These are phyloP conservation scores for Caenorhabditis afra DNA, from an alignment of 2,888 invertebrate species.

Conservation along the genomic window DNA sequence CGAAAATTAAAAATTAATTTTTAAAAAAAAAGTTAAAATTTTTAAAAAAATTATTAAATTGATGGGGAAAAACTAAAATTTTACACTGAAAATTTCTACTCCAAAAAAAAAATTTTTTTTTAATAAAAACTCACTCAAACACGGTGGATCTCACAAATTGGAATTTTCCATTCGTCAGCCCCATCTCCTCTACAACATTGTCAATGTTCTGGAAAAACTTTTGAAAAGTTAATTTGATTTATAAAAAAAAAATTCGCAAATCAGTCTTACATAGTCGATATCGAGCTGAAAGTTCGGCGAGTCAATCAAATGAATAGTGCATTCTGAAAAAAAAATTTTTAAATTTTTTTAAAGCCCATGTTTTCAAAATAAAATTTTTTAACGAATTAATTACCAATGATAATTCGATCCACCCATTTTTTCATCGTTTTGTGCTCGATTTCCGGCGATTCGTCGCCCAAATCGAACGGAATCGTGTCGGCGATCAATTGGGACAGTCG, in stretches of 20 bases:
- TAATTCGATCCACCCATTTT: conserved; percentile 53
- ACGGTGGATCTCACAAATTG: conserved; percentile 45
- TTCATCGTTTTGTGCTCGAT: conserved; percentile 18
- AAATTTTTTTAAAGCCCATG: too few species aligned
- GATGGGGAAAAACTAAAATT: too few species aligned
- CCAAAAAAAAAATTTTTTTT: neutral
- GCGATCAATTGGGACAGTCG: conserved; percentile 48
- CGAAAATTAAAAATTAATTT: neutral
- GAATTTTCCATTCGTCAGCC: conserved; percentile 31
- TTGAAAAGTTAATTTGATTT: neutral
- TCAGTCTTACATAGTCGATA: conserved; percentile 34
- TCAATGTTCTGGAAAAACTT: conserved; percentile 39
- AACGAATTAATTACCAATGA: conserved; percentile 28
- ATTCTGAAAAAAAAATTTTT: conserved; percentile 29
- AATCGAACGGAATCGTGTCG: conserved; percentile 10
- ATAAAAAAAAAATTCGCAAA: neutral
- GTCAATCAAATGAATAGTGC: conserved; percentile 31
- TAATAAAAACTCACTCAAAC: conserved; percentile 31
- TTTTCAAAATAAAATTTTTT: too few species aligned
- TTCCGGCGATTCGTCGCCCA: conserved; percentile 7
- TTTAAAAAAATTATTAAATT: neutral
- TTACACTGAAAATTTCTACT: neutral
- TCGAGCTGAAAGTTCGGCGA: conserved; percentile 26
- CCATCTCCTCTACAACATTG: conserved; percentile 49
- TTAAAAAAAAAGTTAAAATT: neutral